Base-by-base conservation (phyloP, 2,797 vertebrate genomes). In the Phrynocephalus forsythii region DNA sequence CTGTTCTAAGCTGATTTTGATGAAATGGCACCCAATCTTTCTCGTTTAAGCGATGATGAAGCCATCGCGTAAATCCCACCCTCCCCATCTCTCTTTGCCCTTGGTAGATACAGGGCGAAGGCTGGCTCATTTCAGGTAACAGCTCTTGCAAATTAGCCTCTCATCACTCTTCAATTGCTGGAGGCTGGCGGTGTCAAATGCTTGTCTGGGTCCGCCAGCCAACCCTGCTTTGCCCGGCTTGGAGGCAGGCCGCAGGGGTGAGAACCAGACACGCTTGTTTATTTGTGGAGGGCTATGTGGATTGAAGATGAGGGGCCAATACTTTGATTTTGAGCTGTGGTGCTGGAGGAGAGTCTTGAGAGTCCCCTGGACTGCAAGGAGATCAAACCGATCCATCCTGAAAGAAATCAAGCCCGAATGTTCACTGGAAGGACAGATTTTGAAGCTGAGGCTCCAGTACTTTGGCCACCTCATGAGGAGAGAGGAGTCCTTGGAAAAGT, bases 81-180 rank as follows among this genome's bases (percentile, higher is more conserved):
- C 26, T 10, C 71, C 22, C 38, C 3, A 26, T 50, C 28, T 30
- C 28, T 63, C 33, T n/a, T 82, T 82, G 71, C 79, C 22, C 69
- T 48, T 33, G 44, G 30, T 63, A 44, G 87, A 48, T 88, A 10
- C 28, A 18, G 13, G 30, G 24, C 5, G 33, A 71, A 20, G 60
- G 60, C 60, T 63, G 15, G 18, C 4, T 76, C 77, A 67, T 80
- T 80, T 24, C 52, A 86, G 84, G 89, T 80, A 93, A 87, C 90
- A 92, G 91, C 89, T 91, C 82, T 92, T 92, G 94, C 94, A 92
- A 95, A 95, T 94, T 93, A 95, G 84, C 90, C 92, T 95, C 94
- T 73, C 33, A 71, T 81, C 82, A 48, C 22, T 63, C 66, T 22
- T 77, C 93, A 95, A 95, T 94, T 91, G 90, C 84, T 91, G 91